Conservation (phyloP, 2,113 vertebrate genomes). For the Phoxinus phoxinus region DNA sequence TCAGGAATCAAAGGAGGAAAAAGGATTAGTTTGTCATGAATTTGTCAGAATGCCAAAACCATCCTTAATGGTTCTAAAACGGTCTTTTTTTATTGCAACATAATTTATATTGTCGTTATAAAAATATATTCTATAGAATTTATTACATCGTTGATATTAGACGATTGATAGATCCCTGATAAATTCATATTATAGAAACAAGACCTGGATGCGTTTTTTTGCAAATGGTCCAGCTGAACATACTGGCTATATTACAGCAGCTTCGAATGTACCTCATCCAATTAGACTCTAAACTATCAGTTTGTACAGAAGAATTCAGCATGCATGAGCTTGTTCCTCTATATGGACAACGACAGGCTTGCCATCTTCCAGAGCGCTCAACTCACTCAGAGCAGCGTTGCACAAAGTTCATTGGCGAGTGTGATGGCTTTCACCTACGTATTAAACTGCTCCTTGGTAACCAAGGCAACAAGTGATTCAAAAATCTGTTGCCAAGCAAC, state of each 20-base stretch:
- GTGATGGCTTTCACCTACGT: slow-evolving; percentile 71
- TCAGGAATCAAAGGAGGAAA: not conserved
- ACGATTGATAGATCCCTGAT: no score
- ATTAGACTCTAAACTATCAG: not conserved
- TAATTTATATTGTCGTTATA: not conserved
- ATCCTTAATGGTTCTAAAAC: no score
- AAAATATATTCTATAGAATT: not conserved
- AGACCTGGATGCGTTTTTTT: not conserved
- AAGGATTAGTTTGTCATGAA: not conserved
- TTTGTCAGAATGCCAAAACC: not conserved
- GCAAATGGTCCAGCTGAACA: not conserved
- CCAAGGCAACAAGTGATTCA: slow-evolving; percentile 75
- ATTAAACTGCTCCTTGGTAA: slow-evolving; percentile 73
- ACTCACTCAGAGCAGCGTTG: slow-evolving; percentile 58
- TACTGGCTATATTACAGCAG: not conserved
- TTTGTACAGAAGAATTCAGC: not conserved
- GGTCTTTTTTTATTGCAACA: not conserved
- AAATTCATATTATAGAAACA: not conserved
- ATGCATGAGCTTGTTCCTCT: not conserved
- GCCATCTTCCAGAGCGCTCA: slow-evolving; percentile 35
- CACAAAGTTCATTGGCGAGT: slow-evolving; percentile 70
- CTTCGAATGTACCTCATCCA: not conserved
- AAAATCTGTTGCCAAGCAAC: slow-evolving; percentile 78
- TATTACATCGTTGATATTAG: not conserved
- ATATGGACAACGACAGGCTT: not conserved